These are phyloP conservation scores for Brachirus orientalis DNA, from an alignment of 2,113 vertebrate species.

Conservation along the genomic window DNA sequence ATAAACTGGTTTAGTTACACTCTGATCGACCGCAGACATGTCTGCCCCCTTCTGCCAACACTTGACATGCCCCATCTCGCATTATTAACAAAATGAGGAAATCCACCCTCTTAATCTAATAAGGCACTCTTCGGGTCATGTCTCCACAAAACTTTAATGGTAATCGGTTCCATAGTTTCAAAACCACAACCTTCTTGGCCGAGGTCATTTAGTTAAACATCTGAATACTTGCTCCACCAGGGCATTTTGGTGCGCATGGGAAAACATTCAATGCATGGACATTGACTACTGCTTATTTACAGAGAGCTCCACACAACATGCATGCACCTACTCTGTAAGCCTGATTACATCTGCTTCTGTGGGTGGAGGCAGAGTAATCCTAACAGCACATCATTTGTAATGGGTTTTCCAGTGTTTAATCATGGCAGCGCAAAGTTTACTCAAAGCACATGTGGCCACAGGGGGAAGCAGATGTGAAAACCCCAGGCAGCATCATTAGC, in stretches of 20 bases:
- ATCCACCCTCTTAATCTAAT: no score
- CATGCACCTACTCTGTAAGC: constrained; percentile 13
- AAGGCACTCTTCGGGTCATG: no score
- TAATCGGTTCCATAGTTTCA: no score
- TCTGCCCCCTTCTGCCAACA: no score
- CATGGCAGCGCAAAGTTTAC: constrained; percentile 55
- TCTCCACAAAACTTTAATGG: no score
- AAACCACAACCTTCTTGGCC: no score
- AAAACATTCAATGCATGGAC: neutral
- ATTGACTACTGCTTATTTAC: constrained; percentile 1
- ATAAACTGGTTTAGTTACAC: no score
- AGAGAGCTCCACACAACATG: constrained; percentile 6
- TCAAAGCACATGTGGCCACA: constrained; percentile 66
- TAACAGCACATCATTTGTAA: constrained; percentile 65
- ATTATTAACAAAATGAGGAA: no score
- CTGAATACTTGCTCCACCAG: neutral
- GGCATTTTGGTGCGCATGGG: neutral
- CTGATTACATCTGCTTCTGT: constrained; percentile 52
- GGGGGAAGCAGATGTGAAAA: constrained; percentile 68
- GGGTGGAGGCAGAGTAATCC: constrained; percentile 49
- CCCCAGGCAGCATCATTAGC: constrained; percentile 69
- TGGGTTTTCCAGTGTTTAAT: constrained; percentile 50
- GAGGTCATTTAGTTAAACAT: neutral
- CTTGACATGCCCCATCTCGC: no score
- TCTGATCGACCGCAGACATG: no score